Conservation (phyloP, 1,140 invertebrate genomes). For the Drosophila subobscura region DNA sequence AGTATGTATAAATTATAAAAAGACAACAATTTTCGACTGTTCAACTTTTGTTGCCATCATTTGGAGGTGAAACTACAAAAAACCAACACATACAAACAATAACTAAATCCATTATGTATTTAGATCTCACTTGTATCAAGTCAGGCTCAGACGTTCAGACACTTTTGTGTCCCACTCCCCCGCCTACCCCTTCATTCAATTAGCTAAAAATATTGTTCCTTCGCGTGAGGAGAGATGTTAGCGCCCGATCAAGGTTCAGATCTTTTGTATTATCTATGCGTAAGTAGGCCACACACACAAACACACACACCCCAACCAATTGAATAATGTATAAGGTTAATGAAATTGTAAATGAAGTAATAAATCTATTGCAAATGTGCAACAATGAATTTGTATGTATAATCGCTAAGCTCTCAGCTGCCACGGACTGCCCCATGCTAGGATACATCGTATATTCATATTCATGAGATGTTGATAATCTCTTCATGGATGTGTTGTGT, state of each 20-base stretch:
- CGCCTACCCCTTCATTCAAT: not conserved
- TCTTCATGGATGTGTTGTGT: not conserved
- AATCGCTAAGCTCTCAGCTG: conserved; percentile 1
- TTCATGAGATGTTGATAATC: too few relatives aligned
- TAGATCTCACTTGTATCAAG: conserved; percentile 76
- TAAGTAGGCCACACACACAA: conserved; percentile 58
- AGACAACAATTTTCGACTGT: conserved; percentile 62
- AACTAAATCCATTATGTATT: conserved; percentile 33
- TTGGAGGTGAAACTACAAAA: conserved; percentile 46
- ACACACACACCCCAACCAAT: conserved; percentile 40
- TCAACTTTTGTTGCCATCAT: conserved; percentile 60
- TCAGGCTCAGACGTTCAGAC: conserved; percentile 28
- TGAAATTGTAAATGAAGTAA: conserved; percentile 66
- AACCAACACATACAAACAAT: conserved; percentile 5
- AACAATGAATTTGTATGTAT: conserved; percentile 17
- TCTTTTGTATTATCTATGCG: conserved; percentile 46
- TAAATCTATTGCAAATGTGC: conserved; percentile 63
- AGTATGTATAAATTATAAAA: conserved; percentile 34
- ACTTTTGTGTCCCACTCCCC: too few relatives aligned
- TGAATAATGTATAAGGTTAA: conserved; percentile 54
- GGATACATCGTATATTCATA: not conserved
- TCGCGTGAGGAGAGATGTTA: conserved; percentile 43
- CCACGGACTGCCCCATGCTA: not conserved
- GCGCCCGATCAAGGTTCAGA: conserved; percentile 17
- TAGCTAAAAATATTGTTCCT: conserved; percentile 44